Conservation (phyloP, 2,888 invertebrate species). For the Chrysolina oricalcia region DNA sequence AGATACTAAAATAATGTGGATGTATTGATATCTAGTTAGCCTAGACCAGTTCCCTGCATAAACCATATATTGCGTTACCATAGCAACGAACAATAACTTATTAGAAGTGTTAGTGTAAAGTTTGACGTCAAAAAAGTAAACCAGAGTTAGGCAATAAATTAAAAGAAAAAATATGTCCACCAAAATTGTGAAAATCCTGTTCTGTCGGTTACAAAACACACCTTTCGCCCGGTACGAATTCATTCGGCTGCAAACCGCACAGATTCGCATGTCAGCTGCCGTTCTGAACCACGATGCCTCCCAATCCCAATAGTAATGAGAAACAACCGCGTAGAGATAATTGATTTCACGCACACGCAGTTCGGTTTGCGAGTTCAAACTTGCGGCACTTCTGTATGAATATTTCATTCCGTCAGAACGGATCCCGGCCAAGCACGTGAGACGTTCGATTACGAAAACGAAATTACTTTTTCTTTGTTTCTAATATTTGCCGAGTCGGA, state of each 20-base stretch:
- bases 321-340: background rate
- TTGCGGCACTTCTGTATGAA: background rate
- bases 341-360: slow-evolving; percentile 11
- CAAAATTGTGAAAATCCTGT: too few relatives aligned
- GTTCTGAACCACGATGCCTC: background rate
- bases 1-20: too few relatives aligned
- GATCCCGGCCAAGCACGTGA: slow-evolving; percentile 2
- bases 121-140: too few relatives aligned
- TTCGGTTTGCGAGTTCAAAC: background rate
- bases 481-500: slow-evolving; percentile 8
- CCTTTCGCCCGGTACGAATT: too few relatives aligned
- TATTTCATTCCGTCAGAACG: background rate
- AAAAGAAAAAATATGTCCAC: too few relatives aligned
- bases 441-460: background rate
- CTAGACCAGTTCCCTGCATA: too few relatives aligned
- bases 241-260: background rate
- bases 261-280: background rate
- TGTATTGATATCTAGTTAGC: too few relatives aligned
- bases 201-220: too few relatives aligned
- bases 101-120: too few relatives aligned
- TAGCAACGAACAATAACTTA: too few relatives aligned
- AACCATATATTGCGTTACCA: too few relatives aligned
- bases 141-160: too few relatives aligned
- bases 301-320: background rate
- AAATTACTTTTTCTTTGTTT: slow-evolving; percentile 8